Evolutionary conservation across 1,140 invertebrate genomes (phyloP), one percentile per base, ranked within the genome.

Genomic region (Drosophila azteca): DNA sequence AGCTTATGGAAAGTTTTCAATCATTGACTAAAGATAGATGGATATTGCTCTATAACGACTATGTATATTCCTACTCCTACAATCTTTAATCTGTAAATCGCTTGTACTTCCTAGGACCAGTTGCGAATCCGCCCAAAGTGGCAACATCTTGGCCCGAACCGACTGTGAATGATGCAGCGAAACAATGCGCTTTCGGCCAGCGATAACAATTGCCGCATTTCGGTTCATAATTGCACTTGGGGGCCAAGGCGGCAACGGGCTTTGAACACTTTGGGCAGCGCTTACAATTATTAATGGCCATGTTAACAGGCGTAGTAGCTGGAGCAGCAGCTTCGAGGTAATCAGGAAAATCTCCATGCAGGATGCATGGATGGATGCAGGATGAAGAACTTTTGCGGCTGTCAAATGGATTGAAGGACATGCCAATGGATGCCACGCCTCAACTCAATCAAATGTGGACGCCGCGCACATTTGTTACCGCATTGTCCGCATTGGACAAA

Each of bases 381-480:
- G 53, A 66, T 29, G 20, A 13, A 17, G 44, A 55, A 71, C 52
- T 41, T 74, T 74, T 58, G 53, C 45, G 26, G 51, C 72, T 85
- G 81, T 87, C 72, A 59, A 51, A 43, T 22, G 29, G 55, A 67
- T 75, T 75, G 62, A 76, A 52, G 62, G 80, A 62, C 61, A 82
- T 61, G 60, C 57, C 49, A 58, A 79, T 85, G 67, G 48, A 60
- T 62, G 75, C 74, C 74, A 54, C 59, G 55, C 63, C 65, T 81
- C 68, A 85, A 60, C 65, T 81, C 68, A 85, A 60, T 74, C 78
- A 60, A 71, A 68, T 49, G 24, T 31, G 63, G 48, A 20, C n/a
- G 7, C 7, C 31, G 31, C 0, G 50, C 20, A 20, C 31, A 67
- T 54, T 57, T 70, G 46, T 15, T 49, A 44, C 20, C 52, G 51